Evolutionary conservation across 2,888 invertebrate species (phyloP), one percentile per base, ranked within the genome.

Genomic region (Lithophane ornitopus): DNA sequence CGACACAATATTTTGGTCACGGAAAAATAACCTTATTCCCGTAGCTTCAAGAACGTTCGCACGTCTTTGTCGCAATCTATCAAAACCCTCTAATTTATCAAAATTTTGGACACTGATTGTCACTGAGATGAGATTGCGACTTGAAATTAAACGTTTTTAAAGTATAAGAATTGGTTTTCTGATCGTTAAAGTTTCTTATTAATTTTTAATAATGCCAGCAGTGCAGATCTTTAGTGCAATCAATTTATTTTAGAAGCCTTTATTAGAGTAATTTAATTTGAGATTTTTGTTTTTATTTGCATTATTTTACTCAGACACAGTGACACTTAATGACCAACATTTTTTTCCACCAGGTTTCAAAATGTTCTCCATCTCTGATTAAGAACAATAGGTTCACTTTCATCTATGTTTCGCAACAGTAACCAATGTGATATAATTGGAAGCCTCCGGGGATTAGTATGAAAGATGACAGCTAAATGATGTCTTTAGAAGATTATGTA

Each of bases 341-440:
- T 11, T 7, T n/a, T 39, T 1, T 22, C 19, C 19, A 19, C 41
- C 58, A 44, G 28, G 16, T n/a, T 8, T 16, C 7, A 49, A 63
- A 70, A 78, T 44, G 77, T 78, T 78, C 16, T 8, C 44, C 11
- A 70, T 52, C 77, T 65, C 70, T 78, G 63, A 66, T 44, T 49
- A 19, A 77, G 67, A 86, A 86, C 88, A 88, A 88, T 84, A 77
- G 85, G 44, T 66, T 41, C 22, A 84, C 87, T 87, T 87, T 87
- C 87, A 78, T 84, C 59, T 80, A 26, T 3, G 81, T 78, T 81
- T 84, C 78, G 81, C 68, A 84, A 84, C 56, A 56, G 70, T 73
- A 34, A 80, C 66, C 39, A 14, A 52, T 46, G 52, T 81, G 80
- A 85, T 85, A 82, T 85, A 82, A 85, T 82, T 79, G 75, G 3